These are phyloP conservation scores for Ladona fulva DNA, from an alignment of 1,140 invertebrate genomes.

Conservation along the genomic window DNA sequence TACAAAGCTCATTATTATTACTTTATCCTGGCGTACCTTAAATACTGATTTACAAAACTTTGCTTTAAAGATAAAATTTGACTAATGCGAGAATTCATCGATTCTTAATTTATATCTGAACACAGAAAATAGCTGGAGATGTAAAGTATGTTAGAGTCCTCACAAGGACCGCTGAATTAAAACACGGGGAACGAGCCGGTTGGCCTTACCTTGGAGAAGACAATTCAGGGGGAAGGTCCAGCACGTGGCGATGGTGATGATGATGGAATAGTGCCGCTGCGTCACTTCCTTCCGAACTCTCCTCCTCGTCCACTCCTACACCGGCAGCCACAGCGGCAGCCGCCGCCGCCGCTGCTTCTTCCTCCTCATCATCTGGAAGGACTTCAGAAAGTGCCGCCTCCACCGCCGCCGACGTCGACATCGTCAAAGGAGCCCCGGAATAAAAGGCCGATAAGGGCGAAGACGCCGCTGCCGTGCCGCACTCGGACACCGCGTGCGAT, in stretches of 20 bases:
- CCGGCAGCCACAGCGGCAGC: background rate
- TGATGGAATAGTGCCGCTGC: conserved; percentile 4
- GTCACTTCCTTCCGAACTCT: background rate
- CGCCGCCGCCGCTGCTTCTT: background rate
- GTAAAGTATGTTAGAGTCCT: too few relatives aligned
- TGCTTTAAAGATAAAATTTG: too few relatives aligned
- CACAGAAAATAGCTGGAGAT: too few relatives aligned
- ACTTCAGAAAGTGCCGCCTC: conserved; percentile 73
- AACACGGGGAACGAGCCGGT: too few relatives aligned
- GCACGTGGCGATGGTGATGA: background rate
- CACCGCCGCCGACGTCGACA: conserved; percentile 73
- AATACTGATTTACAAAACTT: too few relatives aligned
- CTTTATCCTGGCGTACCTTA: too few relatives aligned
- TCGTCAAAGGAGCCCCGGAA: conserved; percentile 51
- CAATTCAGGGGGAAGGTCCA: background rate
- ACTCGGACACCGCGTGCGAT: conserved; percentile 41
- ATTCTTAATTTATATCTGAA: too few relatives aligned
- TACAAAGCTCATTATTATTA: too few relatives aligned
- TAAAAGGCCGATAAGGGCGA: conserved; percentile 70
- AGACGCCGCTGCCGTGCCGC: conserved; percentile 44
- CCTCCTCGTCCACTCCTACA: background rate
- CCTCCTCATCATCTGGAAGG: conserved; percentile 51
- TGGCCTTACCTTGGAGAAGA: background rate
- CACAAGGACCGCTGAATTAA: too few relatives aligned
- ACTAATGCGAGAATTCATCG: too few relatives aligned